A percentile compares a stretch with the other conserved stretches of the same genome.
These are phyloP conservation scores for Poecilus cupreus DNA, from an alignment of 2,888 invertebrate species.

Conservation along the genomic window DNA sequence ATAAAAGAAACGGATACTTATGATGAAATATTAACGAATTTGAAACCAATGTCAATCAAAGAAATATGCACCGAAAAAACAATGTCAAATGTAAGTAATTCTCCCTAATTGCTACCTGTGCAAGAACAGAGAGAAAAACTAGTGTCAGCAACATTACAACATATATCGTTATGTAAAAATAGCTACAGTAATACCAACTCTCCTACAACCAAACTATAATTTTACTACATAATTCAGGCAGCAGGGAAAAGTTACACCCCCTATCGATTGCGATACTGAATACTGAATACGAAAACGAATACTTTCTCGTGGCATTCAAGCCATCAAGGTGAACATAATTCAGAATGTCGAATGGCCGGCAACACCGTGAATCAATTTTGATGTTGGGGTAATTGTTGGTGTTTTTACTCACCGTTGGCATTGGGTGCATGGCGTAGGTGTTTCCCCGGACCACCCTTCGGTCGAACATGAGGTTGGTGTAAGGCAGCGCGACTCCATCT, in stretches of 20 bases:
- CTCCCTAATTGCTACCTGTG: constrained; percentile 24
- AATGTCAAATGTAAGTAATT: constrained; percentile 23
- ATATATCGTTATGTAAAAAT: background rate
- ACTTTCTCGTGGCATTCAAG: constrained; percentile 20
- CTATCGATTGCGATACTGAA: constrained; percentile 28
- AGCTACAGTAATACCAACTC: constrained; percentile 7
- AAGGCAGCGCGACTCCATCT: constrained; percentile 74
- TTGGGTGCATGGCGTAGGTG: constrained; percentile 78
- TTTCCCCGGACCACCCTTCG: constrained; percentile 89
- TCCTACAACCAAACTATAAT: constrained; percentile 34
- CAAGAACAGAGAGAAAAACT: constrained; percentile 17
- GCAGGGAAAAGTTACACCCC: constrained; percentile 44
- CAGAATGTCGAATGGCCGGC: background rate
- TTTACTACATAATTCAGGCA: constrained; percentile 54
- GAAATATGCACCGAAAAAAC: background rate
- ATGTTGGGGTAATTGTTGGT: background rate
- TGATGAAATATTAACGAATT: background rate
- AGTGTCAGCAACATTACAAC: constrained; percentile 14
- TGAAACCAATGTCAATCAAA: background rate
- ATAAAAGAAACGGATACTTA: background rate
- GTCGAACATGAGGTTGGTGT: constrained; percentile 93
- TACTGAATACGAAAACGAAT: background rate
- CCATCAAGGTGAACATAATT: constrained; percentile 46
- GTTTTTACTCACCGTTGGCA: constrained; percentile 68
- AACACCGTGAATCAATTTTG: constrained; percentile 45